Evolutionary conservation across 1,140 invertebrate species (phyloP), one percentile per base, ranked within the genome.

Genomic region (Globodera rostochiensis): DNA sequence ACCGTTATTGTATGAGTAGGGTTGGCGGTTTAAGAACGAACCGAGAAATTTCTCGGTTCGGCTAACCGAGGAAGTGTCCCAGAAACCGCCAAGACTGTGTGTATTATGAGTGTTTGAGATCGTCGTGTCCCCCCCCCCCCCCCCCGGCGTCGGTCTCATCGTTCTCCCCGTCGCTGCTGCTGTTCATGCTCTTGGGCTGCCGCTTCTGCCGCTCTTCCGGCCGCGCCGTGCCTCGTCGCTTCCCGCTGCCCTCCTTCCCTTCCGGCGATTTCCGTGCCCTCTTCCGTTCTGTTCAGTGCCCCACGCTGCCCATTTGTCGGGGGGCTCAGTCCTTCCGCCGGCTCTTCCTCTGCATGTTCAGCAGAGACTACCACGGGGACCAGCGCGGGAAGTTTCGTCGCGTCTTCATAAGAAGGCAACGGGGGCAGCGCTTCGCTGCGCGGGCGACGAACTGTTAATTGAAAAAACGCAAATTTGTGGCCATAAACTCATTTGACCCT

Each of bases 331-430:
- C 6, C 7, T 75, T 7, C 74, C 6, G 57, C 57, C 13, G 25
- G 73, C 25, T 50, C 47, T 7, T 73, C 70, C n/a, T 75, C 53
- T 19, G 6, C 19, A 53, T n/a, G 13, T 53, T 75, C 74, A 6
- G 1, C 5, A 9, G 50, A 53, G 11, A 53, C 11, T 1, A 53
- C 50, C 50, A 19, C 15, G 13, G 57, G 60, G 21, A 69, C 87
- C 73, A 85, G 79, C 15, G 85, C 80, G 57, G 87, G 86, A 70
- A 87, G 73, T 76, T 88, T 88, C 1, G 88, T 88, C 45, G 88
- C 88, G 80, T 89, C 88, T 73, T 88, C 88, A 76, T 90, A 89
- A 21, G 77, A 84, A 49, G 88, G 88, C 19, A 89, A 74, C 21
- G 88, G 88, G 3, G 88, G 88, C 25, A 89, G 77, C 21, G 80